Percentiles rank a stretch among this genome's conserved stretches.
phyloP scores from a whole-genome alignment of 2,113 vertebrate genomes.

The Piprites chloris region DNA sequence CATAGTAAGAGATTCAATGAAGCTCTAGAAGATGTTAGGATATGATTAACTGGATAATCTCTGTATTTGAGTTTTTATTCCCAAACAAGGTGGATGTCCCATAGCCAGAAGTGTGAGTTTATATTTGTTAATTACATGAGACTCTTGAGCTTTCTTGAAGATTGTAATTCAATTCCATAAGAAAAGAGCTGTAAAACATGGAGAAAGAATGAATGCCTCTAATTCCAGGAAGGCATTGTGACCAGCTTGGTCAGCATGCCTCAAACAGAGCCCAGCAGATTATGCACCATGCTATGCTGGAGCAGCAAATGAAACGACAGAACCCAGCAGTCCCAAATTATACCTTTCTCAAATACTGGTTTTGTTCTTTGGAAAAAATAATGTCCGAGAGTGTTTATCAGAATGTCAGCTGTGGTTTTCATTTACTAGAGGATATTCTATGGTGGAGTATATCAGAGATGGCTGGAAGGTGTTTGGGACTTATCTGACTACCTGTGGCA shows the following conservation, averaged over 20 bases:
- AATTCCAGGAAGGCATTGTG: background rate
- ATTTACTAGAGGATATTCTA: background rate
- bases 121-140: conserved; percentile 63
- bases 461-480: background rate
- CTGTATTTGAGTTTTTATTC: conserved; percentile 58
- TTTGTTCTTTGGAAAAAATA: background rate
- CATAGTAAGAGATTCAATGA: conserved; percentile 7
- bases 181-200: conserved; percentile 23
- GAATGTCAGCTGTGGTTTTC: background rate
- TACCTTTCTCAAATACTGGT: background rate
- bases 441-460: background rate
- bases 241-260: background rate
- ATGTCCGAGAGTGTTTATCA: background rate
- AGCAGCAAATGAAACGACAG: background rate
- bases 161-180: conserved; percentile 55
- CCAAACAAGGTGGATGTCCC: conserved; percentile 33
- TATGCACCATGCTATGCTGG: background rate
- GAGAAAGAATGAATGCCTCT: conserved; percentile 11
- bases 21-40: background rate
- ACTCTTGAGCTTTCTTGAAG: conserved; percentile 37
- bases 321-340: background rate
- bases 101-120: conserved; percentile 37
- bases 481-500: background rate
- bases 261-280: background rate
- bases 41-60: conserved; percentile 40